Base-by-base conservation (phyloP, 2,888 invertebrate genomes). In the Caenorhabditis japonica region DNA sequence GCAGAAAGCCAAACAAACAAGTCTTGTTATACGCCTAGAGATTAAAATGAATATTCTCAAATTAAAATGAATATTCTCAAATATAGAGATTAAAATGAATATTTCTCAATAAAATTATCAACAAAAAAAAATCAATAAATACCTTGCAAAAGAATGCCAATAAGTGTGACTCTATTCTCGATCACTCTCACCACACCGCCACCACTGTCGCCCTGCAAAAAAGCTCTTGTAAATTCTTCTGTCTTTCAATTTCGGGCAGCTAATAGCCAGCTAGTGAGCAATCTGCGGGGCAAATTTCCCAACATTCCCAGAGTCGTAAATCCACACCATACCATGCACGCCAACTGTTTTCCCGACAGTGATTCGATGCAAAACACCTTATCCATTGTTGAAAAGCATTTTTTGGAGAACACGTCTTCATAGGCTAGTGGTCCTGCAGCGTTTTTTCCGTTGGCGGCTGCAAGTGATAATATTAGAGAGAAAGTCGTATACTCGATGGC, bases 131-230 rank as follows among this genome's bases (percentile, higher is more conserved):
- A 34, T 27, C 17, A 15, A 19, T 4, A 3, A 10, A 21, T 15
- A 43, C 56, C 56, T 51, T 46, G 34, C 52, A 38, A 62, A 33
- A 71, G 41, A 10, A 58, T 39, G n/a, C 56, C 70, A 10, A 58
- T 7, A 21, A 71, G 34, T 4, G 60, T 56, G 17, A 62, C 39
- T 10, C 56, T 34, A 12, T 41, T 34, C 19, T 62, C 19, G n/a
- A 52, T 38, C 25, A 41, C 34, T 15, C 17, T 23, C 23, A 62
- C 58, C 4, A 58, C 56, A 39, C 70, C 70, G 13, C 53, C 58
- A 4, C 70, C 70, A 44, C 53, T 53, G 39, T 62, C 62, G 2
- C 62, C 62, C 61, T 38, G 23, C 17, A 52, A 52, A 10, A 27
- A 27, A 17, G 27, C n/a, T n/a, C n/a, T n/a, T n/a, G n/a, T n/a